Base-by-base conservation (phyloP, 1,140 invertebrate species). In the Belonocnema kinseyi region DNA sequence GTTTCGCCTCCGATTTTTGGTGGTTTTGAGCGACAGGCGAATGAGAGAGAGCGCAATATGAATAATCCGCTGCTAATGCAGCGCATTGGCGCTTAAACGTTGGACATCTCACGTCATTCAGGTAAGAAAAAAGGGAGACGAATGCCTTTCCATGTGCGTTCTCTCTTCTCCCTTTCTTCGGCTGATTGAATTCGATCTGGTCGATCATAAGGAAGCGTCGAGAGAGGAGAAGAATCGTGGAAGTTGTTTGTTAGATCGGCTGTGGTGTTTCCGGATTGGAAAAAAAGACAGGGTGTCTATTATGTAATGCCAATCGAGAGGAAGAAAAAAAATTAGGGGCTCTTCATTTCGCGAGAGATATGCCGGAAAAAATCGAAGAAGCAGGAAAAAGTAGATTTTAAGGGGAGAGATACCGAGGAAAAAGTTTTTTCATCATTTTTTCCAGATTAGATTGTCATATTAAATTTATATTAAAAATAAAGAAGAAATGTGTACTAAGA, bases 101-200 rank as follows among this genome's bases (percentile, higher is more conserved):
- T 10, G 13, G 21, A 61, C 3, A 61, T 66, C 26, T 33, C 26
- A 40, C 33, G 58, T 76, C 58, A 66, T 66, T 33, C 58, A 33
- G 26, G 52, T 56, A 74, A 74, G 74, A 50, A 53, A 75, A 79
- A 75, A 46, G 40, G 40, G 40, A 46, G 33, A 21, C 61, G 61
- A 14, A 21, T n/a, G n/a, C 19, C n/a, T 17, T 50, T 16, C 40
- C 72, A 12, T n/a, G 33, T 21, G 50, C 6, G 14, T 75, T 58
- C 40, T 75, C 50, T 61, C 66, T 61, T 21, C 21, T 77, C n/a
- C 5, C 51, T 73, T 56, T 33, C 70, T 26, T 50, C 11, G n/a
- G 40, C 13, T 3, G 8, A 26, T 66, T n/a, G 14, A 66, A 66
- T 66, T 66, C 26, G 61, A 66, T 66, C 26, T 66, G 61, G 58